These are phyloP conservation scores for Squalus acanthias DNA, from an alignment of 2,797 vertebrate genomes.

Conservation along the genomic window DNA sequence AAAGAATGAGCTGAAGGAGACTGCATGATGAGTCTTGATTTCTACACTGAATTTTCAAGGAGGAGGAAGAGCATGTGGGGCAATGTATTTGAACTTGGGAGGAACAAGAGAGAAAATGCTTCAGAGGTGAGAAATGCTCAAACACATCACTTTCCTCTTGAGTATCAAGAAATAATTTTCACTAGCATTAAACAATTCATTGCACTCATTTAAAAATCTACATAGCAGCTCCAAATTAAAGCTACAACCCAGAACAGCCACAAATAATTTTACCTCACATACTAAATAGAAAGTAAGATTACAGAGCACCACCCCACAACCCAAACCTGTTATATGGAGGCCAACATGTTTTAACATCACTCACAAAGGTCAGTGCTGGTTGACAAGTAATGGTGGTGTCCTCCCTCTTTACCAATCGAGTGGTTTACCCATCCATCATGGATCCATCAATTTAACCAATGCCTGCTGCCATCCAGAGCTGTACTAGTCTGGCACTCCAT, in stretches of 20 bases:
- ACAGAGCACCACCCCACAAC: not conserved
- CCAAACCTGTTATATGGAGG: not conserved
- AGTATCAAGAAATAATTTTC: too few relatives aligned
- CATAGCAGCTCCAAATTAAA: not conserved
- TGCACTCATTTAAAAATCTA: too few relatives aligned
- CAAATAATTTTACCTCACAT: not conserved
- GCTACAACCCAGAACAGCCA: not conserved
- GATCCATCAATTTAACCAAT: not conserved
- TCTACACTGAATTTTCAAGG: not conserved
- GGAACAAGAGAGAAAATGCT: too few relatives aligned
- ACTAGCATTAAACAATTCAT: too few relatives aligned
- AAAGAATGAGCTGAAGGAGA: not conserved
- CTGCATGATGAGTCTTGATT: not conserved
- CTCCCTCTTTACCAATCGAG: not conserved
- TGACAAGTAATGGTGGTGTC: not conserved
- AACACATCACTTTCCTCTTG: not conserved
- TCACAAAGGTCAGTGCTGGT: not conserved
- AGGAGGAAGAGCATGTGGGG: not conserved
- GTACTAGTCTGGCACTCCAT: not conserved
- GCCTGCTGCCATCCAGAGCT: not conserved
- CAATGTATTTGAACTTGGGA: too few relatives aligned
- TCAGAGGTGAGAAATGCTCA: not conserved
- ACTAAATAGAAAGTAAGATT: not conserved
- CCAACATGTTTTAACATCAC: not conserved
- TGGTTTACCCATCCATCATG: not conserved